These are phyloP conservation scores for Drosophila pallidifrons DNA, from an alignment of 1,140 invertebrate genomes.

Conservation along the genomic window DNA sequence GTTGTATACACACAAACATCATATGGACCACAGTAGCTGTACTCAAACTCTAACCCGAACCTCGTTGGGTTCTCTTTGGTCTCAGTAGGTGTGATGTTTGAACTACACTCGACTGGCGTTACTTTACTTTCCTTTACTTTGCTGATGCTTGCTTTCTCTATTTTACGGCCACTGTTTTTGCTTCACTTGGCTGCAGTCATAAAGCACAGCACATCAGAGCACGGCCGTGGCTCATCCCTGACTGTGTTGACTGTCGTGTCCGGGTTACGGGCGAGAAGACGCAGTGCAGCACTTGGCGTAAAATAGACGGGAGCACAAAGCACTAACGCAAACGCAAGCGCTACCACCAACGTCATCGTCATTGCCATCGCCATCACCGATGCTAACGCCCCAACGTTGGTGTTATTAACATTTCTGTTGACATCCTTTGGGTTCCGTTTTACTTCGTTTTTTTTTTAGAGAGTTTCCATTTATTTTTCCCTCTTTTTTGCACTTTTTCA, in stretches of 20 bases:
- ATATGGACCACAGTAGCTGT: slow-evolving; percentile 62
- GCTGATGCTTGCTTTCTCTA: slow-evolving; percentile 49
- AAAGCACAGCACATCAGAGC: slow-evolving; percentile 25
- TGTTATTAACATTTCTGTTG: slow-evolving; percentile 78
- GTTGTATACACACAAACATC: slow-evolving; percentile 50
- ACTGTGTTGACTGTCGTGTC: background rate
- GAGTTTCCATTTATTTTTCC: slow-evolving; percentile 22
- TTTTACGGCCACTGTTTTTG: slow-evolving; percentile 64
- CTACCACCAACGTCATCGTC: too few relatives aligned
- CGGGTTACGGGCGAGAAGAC: slow-evolving; percentile 23
- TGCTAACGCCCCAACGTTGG: slow-evolving; percentile 35
- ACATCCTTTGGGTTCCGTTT: slow-evolving; percentile 63
- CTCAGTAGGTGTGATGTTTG: slow-evolving; percentile 74
- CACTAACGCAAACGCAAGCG: slow-evolving; percentile 10
- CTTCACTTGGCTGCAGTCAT: slow-evolving; percentile 54
- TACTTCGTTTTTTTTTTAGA: slow-evolving; percentile 6
- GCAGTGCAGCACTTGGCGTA: slow-evolving; percentile 51
- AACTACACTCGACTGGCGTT: slow-evolving; percentile 71
- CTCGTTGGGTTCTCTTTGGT: slow-evolving; percentile 25
- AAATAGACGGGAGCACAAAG: slow-evolving; percentile 45
- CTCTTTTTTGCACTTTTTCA: slow-evolving; percentile 36
- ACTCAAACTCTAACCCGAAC: slow-evolving; percentile 33
- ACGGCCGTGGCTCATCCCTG: slow-evolving; percentile 23
- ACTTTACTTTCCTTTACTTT: slow-evolving; percentile 16
- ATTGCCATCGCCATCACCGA: background rate